Evolutionary conservation across 1,140 invertebrate species (phyloP).

Genomic region (Paramacrobiotus metropolitanus): DNA sequence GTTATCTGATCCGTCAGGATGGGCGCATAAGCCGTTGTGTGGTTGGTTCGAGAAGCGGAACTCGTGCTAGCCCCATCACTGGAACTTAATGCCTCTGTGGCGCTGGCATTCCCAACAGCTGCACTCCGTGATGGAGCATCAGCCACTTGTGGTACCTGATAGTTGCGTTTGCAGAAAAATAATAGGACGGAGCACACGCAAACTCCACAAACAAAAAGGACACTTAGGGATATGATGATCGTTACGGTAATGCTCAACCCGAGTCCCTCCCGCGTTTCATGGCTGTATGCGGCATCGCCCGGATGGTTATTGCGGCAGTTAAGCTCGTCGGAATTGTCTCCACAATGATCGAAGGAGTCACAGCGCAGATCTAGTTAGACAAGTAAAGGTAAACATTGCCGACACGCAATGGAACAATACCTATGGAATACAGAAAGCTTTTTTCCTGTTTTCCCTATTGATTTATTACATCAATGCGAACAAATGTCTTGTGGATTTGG

Average conservation of each 20-base stretch:
- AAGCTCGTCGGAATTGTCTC: neutral
- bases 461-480: too few relatives aligned
- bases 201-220: neutral
- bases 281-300: neutral
- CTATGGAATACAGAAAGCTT: too few relatives aligned
- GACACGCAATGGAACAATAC: too few relatives aligned
- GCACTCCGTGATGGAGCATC: neutral
- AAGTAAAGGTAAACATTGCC: too few relatives aligned
- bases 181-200: neutral
- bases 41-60: too few relatives aligned
- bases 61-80: too few relatives aligned
- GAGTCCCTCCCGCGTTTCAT: neutral
- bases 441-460: too few relatives aligned
- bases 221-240: neutral
- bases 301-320: neutral
- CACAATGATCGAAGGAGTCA: neutral
- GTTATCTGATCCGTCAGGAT: too few relatives aligned
- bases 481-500: too few relatives aligned
- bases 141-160: neutral
- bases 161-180: neutral
- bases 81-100: neutral
- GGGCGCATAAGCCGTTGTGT: neutral
- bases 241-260: neutral
- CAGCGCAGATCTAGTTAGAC: neutral
- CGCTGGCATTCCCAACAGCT: neutral